phyloP scores from a whole-genome alignment of 1,140 invertebrate species.

The Penaeus japonicus region DNA sequence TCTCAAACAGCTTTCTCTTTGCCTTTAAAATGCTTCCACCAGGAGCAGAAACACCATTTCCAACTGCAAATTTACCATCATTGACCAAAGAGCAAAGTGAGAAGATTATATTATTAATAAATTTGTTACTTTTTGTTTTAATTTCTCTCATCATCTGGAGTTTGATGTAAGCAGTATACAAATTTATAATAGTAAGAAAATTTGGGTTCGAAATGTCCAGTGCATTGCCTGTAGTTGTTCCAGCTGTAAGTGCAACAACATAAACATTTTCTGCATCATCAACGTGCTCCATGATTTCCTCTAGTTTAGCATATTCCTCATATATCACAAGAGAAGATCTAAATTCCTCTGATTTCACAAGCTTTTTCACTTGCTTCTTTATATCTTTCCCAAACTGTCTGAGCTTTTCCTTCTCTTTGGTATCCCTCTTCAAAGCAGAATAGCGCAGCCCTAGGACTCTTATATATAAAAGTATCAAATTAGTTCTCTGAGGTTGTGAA shows the following conservation, averaged over 20 bases:
- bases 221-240: conserved; percentile 34
- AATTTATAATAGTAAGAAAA: conserved; percentile 27
- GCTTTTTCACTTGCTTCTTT: conserved; percentile 63
- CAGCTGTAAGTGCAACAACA: conserved; percentile 62
- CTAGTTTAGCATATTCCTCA: conserved; percentile 63
- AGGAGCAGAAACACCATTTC: not conserved
- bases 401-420: conserved; percentile 33
- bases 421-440: conserved; percentile 13
- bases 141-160: conserved; percentile 29
- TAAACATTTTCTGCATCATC: conserved; percentile 63
- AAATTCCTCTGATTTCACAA: conserved; percentile 64
- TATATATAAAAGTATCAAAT: conserved; percentile 60
- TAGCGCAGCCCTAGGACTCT: conserved; percentile 55
- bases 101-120: conserved; percentile 25
- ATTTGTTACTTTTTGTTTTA: not conserved
- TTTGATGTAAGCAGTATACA: conserved; percentile 34
- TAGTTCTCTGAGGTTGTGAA: conserved; percentile 43
- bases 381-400: conserved; percentile 60
- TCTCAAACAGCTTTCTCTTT: conserved; percentile 42
- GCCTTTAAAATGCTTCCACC: conserved; percentile 37
- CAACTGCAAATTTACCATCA: conserved; percentile 34
- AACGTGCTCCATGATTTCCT: conserved; percentile 61
- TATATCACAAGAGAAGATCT: conserved; percentile 65
- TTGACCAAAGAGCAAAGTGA: conserved; percentile 36
- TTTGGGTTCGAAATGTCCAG: conserved; percentile 28